Evolutionary conservation across 2,888 invertebrate genomes (phyloP).

Genomic region (Kryphioiulus occultus): DNA sequence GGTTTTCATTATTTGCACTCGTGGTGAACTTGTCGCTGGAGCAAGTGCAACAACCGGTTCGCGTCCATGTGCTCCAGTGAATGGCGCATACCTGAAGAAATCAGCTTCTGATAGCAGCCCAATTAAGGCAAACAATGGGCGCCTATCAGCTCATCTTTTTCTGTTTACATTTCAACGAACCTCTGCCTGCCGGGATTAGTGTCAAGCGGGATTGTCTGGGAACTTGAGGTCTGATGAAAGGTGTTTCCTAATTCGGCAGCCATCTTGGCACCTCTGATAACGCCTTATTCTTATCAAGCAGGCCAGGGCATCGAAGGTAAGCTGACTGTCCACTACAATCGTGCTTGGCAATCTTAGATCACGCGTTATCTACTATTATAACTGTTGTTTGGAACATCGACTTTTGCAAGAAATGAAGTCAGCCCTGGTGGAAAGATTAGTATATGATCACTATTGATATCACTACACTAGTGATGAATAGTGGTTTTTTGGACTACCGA

Average conservation of each 20-base stretch:
- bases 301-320: no score
- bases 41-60: constrained; percentile 28
- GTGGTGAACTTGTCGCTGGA: neutral
- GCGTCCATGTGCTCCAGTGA: neutral
- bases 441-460: no score
- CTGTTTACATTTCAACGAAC: neutral
- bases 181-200: neutral
- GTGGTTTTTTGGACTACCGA: no score
- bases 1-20: neutral
- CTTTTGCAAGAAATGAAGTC: no score
- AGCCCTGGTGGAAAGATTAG: no score
- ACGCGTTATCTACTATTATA: no score
- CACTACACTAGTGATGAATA: no score
- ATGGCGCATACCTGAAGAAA: neutral
- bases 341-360: no score
- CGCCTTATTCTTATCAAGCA: neutral
- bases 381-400: no score
- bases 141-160: neutral
- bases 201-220: neutral
- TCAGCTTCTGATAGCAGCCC: neutral
- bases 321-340: no score
- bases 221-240: neutral
- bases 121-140: constrained; percentile 6
- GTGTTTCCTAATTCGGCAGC: neutral
- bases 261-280: neutral